These are phyloP conservation scores for Nymphalis urticae DNA, from an alignment of 2,888 invertebrate genomes.

Conservation along the genomic window DNA sequence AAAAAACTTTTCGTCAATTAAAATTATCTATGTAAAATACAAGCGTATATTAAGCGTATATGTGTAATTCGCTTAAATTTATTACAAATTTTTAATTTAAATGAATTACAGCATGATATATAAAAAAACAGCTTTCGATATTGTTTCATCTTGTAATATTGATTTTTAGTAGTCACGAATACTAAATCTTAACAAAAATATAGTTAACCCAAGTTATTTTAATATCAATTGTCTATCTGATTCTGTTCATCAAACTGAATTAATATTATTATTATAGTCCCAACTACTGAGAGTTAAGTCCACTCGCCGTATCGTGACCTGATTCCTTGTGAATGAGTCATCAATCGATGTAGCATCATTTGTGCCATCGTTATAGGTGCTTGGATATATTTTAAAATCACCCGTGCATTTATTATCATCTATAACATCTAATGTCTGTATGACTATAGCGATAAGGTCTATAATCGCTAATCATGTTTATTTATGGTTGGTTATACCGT, in stretches of 20 bases:
- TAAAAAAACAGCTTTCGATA: too few relatives aligned
- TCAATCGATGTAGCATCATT: conserved; percentile 34
- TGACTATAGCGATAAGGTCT: background rate
- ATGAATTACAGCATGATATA: too few relatives aligned
- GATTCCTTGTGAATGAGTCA: conserved; percentile 44
- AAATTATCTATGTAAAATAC: too few relatives aligned
- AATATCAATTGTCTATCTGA: conserved; percentile 4
- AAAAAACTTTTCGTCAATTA: too few relatives aligned
- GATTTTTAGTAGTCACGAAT: background rate
- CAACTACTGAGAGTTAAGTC: conserved; percentile 41
- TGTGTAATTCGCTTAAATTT: too few relatives aligned
- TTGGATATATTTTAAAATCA: conserved; percentile 17
- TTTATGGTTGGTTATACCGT: background rate
- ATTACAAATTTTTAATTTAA: too few relatives aligned
- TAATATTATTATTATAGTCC: conserved; percentile 45
- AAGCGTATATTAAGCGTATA: too few relatives aligned
- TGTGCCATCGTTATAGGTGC: conserved; percentile 27
- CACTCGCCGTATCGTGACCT: conserved; percentile 34
- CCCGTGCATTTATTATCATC: conserved; percentile 12
- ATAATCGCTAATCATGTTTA: background rate
- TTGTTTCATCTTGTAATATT: background rate
- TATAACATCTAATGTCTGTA: conserved; percentile 19
- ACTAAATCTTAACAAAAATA: background rate
- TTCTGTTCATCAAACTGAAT: conserved; percentile 5
- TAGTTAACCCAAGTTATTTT: background rate